Evolutionary conservation across 2,888 invertebrate genomes (phyloP).

Genomic region (Bugula neritina): DNA sequence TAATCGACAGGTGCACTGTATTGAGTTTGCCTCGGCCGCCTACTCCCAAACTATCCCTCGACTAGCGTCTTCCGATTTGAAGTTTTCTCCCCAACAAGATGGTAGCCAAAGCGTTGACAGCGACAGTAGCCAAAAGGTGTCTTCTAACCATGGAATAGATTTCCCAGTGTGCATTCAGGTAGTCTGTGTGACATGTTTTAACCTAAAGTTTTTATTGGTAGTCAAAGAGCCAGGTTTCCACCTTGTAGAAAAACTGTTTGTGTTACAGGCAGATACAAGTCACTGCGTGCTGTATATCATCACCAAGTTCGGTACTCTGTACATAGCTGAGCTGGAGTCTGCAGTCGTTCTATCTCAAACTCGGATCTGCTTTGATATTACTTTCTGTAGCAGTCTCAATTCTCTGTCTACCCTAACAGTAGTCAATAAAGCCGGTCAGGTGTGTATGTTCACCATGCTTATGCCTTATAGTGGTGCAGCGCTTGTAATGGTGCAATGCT

Average conservation of each 20-base stretch:
- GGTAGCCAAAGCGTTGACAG: not conserved
- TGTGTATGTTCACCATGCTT: no score
- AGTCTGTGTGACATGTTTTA: not conserved
- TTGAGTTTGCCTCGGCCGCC: not conserved
- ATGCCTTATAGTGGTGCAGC: no score
- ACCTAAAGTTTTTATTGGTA: not conserved
- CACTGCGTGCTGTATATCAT: conserved; percentile 19
- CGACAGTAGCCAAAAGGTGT: not conserved
- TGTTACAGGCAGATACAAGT: conserved; percentile 22
- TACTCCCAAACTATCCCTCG: not conserved
- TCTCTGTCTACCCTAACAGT: not conserved
- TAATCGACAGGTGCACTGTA: conserved; percentile 22
- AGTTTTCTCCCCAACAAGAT: not conserved
- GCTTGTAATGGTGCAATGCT: not conserved
- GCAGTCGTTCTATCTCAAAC: conserved; percentile 7
- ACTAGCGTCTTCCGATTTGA: conserved; percentile 2
- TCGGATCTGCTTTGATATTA: conserved; percentile 16
- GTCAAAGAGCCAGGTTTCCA: no score
- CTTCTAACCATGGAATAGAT: not conserved
- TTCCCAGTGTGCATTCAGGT: conserved; percentile 18
- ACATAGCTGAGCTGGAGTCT: conserved; percentile 16
- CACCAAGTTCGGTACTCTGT: conserved; percentile 13
- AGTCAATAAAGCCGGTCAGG: conserved; percentile 23
- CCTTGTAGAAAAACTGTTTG: not conserved
- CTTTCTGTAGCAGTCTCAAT: conserved; percentile 17